These are phyloP conservation scores for Nomada flava DNA, from an alignment of 2,888 invertebrate species.

Conservation along the genomic window DNA sequence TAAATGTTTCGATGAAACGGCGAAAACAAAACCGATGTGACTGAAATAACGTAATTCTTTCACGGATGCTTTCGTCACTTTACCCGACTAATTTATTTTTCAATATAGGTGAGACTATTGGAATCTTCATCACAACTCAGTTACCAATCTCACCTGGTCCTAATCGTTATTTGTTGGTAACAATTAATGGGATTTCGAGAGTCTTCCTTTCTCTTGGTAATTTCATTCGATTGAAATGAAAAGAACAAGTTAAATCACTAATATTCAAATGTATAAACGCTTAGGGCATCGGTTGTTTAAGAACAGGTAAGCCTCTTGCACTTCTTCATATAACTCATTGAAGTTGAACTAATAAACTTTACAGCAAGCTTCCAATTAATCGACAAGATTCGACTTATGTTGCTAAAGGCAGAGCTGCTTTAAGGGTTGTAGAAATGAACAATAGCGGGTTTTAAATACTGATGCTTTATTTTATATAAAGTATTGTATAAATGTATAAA, in stretches of 20 bases:
- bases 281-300: not conserved
- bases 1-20: conserved; percentile 8
- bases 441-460: conserved; percentile 83
- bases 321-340: too few species aligned
- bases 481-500: conserved; percentile 85
- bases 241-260: not conserved
- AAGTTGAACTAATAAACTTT: too few species aligned
- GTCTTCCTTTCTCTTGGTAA: not conserved
- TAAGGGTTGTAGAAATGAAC: conserved; percentile 26
- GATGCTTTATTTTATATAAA: conserved; percentile 85
- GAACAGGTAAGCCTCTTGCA: too few species aligned
- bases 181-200: not conserved
- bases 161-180: not conserved
- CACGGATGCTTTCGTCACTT: not conserved
- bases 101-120: too few species aligned
- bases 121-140: too few species aligned
- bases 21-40: not conserved
- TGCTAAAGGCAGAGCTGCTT: not conserved
- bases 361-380: not conserved
- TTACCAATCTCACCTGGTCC: not conserved
- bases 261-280: not conserved
- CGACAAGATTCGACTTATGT: not conserved
- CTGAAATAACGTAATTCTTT: not conserved
- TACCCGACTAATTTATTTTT: too few species aligned
- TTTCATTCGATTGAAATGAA: not conserved